Evolutionary conservation across 2,113 vertebrate species (phyloP).

Genomic region (Ramphastos sulfuratus): DNA sequence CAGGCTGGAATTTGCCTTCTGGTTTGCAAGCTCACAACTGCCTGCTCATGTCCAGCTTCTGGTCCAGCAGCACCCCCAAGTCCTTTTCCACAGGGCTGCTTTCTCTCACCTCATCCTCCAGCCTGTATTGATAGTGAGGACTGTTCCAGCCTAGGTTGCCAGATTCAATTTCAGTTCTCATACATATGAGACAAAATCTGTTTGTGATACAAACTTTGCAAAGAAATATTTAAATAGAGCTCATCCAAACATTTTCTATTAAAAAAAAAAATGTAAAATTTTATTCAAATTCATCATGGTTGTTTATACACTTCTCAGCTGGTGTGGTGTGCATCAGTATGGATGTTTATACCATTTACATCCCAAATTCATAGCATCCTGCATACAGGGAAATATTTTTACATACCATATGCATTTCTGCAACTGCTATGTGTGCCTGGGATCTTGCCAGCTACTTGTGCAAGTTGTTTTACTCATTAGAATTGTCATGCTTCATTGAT

Average conservation of each 20-base stretch:
- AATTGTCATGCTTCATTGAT: background rate
- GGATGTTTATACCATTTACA: background rate
- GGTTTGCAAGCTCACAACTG: no score
- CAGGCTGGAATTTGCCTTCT: no score
- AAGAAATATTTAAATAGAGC: background rate
- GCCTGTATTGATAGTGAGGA: no score
- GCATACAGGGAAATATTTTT: background rate
- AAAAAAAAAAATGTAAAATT: background rate
- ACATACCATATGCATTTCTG: background rate
- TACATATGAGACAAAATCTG: background rate
- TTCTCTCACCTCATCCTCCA: no score
- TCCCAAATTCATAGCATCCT: background rate
- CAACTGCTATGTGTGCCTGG: background rate
- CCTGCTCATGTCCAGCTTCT: no score
- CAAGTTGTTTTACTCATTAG: background rate
- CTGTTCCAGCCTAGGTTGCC: background rate
- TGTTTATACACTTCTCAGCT: background rate
- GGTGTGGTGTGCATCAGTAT: background rate
- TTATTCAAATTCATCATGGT: background rate
- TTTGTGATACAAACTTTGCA: background rate
- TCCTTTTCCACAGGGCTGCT: no score
- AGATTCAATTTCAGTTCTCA: background rate
- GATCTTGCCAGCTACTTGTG: background rate
- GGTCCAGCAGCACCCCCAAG: no score
- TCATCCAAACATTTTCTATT: background rate